These are phyloP conservation scores for Manis crassicaudata DNA, from an alignment of 2,797 vertebrate genomes.

Conservation along the genomic window DNA sequence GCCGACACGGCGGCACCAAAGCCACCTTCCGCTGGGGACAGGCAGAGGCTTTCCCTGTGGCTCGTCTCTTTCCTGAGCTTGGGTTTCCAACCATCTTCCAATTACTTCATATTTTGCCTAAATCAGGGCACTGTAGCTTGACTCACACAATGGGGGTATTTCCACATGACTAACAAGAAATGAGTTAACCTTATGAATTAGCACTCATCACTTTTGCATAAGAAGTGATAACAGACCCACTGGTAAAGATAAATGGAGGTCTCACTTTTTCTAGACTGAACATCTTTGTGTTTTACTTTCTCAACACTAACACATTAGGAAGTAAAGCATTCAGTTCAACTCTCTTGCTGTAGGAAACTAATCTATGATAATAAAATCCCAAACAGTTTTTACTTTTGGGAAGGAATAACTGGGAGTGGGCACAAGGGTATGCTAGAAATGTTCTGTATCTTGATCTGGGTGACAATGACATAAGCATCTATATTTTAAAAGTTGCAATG, in stretches of 20 bases:
- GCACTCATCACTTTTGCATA: background rate
- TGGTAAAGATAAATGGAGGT: background rate
- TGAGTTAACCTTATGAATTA: background rate
- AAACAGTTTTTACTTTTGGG: background rate
- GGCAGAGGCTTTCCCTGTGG: background rate
- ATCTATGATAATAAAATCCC: background rate
- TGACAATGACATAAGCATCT: background rate
- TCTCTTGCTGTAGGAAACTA: background rate
- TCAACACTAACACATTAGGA: background rate
- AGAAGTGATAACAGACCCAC: background rate
- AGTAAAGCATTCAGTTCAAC: background rate
- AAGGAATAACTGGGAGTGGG: background rate
- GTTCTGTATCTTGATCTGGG: background rate
- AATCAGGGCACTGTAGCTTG: background rate
- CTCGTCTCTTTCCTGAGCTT: background rate
- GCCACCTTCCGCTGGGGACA: background rate
- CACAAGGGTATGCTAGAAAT: background rate
- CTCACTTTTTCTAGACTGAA: conserved; percentile 8
- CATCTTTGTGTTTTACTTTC: background rate
- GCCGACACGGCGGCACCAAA: background rate
- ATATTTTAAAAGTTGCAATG: background rate
- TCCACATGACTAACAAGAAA: background rate
- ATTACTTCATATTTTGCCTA: background rate
- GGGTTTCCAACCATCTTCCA: background rate
- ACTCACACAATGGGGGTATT: background rate